Base-by-base conservation (phyloP, 2,888 invertebrate genomes). In the Tiliacea aurago region DNA sequence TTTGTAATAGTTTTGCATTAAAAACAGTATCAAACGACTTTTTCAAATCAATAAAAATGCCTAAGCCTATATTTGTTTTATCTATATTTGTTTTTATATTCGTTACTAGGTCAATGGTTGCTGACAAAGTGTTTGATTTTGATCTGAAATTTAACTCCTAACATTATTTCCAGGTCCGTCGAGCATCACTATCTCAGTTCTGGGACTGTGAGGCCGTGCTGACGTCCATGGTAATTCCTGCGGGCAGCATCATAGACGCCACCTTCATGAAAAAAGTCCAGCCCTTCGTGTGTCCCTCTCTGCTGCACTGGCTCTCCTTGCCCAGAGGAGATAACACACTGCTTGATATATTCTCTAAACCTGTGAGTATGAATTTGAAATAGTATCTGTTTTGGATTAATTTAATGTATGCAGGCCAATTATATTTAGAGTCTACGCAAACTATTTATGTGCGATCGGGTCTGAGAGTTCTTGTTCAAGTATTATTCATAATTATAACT, bases 161-260 rank as follows among this genome's bases (percentile, higher is more conserved):
- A 20, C 49, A 20, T 49, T 55, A 18, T 4, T 4, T 56, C 28
- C 56, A 56, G 96, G 86, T 96, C 18, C 94, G 94, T 33, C 92
- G 94, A 23, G 95, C 96, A 0, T 84, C 93, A 0, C 84, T 84
- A 2, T 91, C 93, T 0, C 88, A 92, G 55, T 96, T 96, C 88
- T 96, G 96, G 96, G 96, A 96, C 79, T 96, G 96, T 70, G 93
- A 95, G 0, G 93, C 93, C 0, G 87, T 96, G 0, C 81, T 96
- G 0, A 84, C 86, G 0, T 87, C 94, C 0, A 78, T 96, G 41
- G 86, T 87, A 0, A 93, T 95, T 0, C 93, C 95, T 0, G 91
- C 93, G 0, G 93, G 91, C 47, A 94, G 94, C 64, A 55, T 86
- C 5, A 88, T 96, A 1, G 90, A 91, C 43, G 43, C 58, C 1